These are phyloP conservation scores for Plutomurus gul DNA, from an alignment of 1,140 invertebrate species.

Conservation along the genomic window DNA sequence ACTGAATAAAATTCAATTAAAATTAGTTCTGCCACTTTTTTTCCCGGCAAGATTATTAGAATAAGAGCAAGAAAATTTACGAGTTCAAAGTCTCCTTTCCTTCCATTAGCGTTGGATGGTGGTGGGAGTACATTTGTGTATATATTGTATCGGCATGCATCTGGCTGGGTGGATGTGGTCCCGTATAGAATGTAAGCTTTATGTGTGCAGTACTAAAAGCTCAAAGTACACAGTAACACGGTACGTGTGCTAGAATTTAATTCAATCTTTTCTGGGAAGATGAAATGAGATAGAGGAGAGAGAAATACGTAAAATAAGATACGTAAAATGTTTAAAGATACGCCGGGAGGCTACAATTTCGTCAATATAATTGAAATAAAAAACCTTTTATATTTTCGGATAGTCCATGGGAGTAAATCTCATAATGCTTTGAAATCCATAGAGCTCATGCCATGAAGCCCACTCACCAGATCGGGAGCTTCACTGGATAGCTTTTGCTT, in stretches of 20 bases:
- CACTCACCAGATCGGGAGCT: constrained; percentile 1
- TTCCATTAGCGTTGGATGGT: too few relatives aligned
- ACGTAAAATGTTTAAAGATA: constrained; percentile 19
- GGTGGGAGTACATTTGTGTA: too few relatives aligned
- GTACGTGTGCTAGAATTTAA: background rate
- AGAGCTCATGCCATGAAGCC: too few relatives aligned
- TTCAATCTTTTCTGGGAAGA: constrained; percentile 13
- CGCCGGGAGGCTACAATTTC: background rate
- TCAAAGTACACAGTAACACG: background rate
- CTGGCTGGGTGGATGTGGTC: too few relatives aligned
- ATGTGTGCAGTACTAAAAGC: too few relatives aligned
- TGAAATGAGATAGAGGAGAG: background rate
- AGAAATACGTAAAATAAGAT: too few relatives aligned
- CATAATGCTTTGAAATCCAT: too few relatives aligned
- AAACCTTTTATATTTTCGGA: background rate
- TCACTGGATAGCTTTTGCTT: background rate
- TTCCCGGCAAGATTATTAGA: background rate
- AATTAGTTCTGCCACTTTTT: constrained; percentile 9
- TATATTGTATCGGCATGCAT: too few relatives aligned
- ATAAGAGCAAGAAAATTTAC: background rate
- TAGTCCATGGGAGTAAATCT: background rate
- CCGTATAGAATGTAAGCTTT: too few relatives aligned
- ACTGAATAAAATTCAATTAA: constrained; percentile 25
- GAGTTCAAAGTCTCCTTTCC: background rate
- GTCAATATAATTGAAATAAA: constrained; percentile 15